Conservation (phyloP, 2,888 invertebrate genomes). For the Octonoba sinensis region DNA sequence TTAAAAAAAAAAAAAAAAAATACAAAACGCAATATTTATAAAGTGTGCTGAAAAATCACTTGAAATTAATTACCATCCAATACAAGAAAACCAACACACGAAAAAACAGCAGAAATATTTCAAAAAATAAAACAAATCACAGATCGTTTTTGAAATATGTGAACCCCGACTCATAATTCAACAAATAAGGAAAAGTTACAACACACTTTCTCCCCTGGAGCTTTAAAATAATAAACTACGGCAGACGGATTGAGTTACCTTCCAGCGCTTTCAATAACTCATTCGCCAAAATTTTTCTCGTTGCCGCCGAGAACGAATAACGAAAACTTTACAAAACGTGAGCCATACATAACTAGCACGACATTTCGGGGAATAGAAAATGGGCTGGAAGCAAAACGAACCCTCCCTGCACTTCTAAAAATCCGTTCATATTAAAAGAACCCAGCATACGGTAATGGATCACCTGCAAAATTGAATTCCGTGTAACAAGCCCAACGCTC, state of each 20-base stretch:
- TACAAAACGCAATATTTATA: no score
- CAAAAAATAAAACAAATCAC: no score
- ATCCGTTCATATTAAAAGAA: conserved; percentile 61
- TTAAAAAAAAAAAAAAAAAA: no score
- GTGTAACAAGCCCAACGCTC: conserved; percentile 40
- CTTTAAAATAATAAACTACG: no score
- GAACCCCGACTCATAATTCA: background rate
- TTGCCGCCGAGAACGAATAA: conserved; percentile 46
- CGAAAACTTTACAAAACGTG: conserved; percentile 59
- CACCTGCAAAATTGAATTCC: conserved; percentile 62
- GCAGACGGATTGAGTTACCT: background rate
- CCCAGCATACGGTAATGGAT: conserved; percentile 55
- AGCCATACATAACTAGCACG: conserved; percentile 37
- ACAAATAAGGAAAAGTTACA: background rate
- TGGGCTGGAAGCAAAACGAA: conserved; percentile 55
- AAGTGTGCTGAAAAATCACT: no score
- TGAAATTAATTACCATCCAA: no score
- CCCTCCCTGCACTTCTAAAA: conserved; percentile 16
- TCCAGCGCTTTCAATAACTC: conserved; percentile 44
- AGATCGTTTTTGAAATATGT: no score
- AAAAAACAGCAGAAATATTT: no score
- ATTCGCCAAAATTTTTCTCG: conserved; percentile 18
- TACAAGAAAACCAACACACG: no score
- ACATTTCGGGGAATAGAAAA: conserved; percentile 23
- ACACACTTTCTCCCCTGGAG: background rate